Base-by-base conservation (phyloP, 1,140 invertebrate genomes). In the Atta texana region DNA sequence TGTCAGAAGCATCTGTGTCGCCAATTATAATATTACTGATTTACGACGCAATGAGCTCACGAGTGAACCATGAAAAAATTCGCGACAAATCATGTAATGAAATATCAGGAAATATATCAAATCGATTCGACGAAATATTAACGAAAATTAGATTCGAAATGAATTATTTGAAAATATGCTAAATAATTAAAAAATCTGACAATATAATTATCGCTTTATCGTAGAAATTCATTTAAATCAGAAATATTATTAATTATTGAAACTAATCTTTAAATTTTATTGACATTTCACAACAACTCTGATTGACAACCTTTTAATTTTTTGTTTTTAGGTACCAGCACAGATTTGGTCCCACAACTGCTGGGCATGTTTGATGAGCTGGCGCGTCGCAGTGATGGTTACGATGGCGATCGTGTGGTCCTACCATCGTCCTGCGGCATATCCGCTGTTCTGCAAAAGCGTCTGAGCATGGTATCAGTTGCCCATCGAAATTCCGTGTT, bases 311-410 rank as follows among this genome's bases (percentile, higher is more conserved):
- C 10, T 74, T 12, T 55, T 34, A 53, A 63, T 63, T 5, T 51
- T 66, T 5, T 90, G 72, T 91, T 91, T 94, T 82, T 92, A 96
- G 94, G 96, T 91, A 92, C 95, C 94, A 96, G 96, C 86, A 96
- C 97, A 82, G 97, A 97, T 91, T 95, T 97, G 93, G 96, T 97
- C 78, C 96, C 97, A 28, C 96, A 96, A 71, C 92, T 97, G 61
- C 93, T 97, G 91, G 96, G 95, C 61, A 97, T 97, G 95, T 97
- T 97, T 94, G 97, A 97, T 95, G 96, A 96, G 90, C 93, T 97
- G 66, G 96, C 96, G 57, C 96, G 96, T 49, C 94, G 94, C 85
- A 91, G 90, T 74, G 89, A 93, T 76, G 93, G 87, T 55, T 92
- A 91, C 53, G 84, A 78, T 78, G 88, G 90, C 87, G 90, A 92